Evolutionary conservation across 2,797 vertebrate species (phyloP).

Genomic region (Lagorchestes hirsutus): DNA sequence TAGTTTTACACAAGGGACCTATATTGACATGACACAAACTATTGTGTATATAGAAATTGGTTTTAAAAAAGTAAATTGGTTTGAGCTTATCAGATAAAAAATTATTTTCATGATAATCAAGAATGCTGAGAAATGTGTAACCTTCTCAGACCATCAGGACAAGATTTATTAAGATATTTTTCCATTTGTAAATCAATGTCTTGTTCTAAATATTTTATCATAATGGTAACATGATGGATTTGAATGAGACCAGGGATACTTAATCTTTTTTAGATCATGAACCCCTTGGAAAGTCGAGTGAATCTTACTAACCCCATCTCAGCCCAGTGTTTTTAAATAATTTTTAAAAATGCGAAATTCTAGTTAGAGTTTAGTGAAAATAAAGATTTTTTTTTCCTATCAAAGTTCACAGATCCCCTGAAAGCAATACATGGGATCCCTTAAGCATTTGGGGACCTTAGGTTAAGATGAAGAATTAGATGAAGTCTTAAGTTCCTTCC

Average conservation of each 20-base stretch:
- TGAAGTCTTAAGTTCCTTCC: conserved; percentile 5
- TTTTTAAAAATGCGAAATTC: background rate
- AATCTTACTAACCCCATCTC: background rate
- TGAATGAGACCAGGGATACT: background rate
- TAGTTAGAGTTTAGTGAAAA: background rate
- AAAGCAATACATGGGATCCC: background rate
- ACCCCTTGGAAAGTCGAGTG: background rate
- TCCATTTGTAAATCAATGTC: conserved; percentile 1
- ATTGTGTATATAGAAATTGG: conserved; percentile 40
- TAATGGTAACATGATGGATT: background rate
- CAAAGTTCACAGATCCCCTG: background rate
- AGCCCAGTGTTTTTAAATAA: background rate
- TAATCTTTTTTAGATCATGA: background rate
- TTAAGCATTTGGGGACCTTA: background rate
- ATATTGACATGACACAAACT: background rate
- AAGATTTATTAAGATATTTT: conserved; percentile 9
- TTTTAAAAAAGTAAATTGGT: conserved; percentile 5
- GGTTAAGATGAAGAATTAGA: background rate
- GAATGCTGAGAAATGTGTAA: background rate
- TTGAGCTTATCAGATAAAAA: background rate
- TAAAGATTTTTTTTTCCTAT: background rate
- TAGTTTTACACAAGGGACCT: background rate
- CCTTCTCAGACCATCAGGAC: background rate
- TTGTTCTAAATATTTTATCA: background rate
- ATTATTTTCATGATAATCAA: conserved; percentile 26